phyloP scores from a whole-genome alignment of 2,113 vertebrate species.

The Neogobius melanostomus region DNA sequence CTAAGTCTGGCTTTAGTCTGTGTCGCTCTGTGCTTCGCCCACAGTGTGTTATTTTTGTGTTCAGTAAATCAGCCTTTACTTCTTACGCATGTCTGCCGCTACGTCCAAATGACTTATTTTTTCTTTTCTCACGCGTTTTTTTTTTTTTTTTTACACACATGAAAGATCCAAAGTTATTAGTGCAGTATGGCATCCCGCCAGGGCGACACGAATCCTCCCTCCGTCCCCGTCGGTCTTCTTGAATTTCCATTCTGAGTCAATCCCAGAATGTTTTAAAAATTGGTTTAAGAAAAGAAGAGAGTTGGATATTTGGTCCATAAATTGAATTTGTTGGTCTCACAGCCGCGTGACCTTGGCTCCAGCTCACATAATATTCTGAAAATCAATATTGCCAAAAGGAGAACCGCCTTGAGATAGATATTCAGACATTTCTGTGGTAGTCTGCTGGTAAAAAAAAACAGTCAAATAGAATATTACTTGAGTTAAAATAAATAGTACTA shows the following conservation, averaged over 20 bases:
- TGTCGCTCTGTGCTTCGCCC: slow-evolving; percentile 4
- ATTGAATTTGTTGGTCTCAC: slow-evolving; percentile 13
- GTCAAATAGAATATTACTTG: no score
- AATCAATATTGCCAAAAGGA: slow-evolving; percentile 1
- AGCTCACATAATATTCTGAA: slow-evolving; percentile 8
- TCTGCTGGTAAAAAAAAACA: no score
- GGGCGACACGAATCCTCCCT: background rate
- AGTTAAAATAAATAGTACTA: no score
- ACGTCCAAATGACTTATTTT: slow-evolving; percentile 18
- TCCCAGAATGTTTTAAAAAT: slow-evolving; percentile 9
- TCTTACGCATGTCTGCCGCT: background rate
- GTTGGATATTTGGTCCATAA: slow-evolving; percentile 8
- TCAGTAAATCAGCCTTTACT: slow-evolving; percentile 20
- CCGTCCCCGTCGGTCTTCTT: background rate
- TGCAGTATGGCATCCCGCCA: background rate
- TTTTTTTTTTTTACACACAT: background rate
- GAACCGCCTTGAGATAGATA: no score
- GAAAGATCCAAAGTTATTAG: slow-evolving; percentile 2
- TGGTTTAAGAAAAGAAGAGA: slow-evolving; percentile 9
- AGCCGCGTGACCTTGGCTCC: background rate
- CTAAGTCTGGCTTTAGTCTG: background rate
- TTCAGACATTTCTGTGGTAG: no score
- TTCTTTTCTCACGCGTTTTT: background rate
- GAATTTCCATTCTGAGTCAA: slow-evolving; percentile 5
- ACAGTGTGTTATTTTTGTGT: slow-evolving; percentile 1